These are phyloP conservation scores for Dione juno DNA, from an alignment of 2,888 invertebrate species.

Conservation along the genomic window DNA sequence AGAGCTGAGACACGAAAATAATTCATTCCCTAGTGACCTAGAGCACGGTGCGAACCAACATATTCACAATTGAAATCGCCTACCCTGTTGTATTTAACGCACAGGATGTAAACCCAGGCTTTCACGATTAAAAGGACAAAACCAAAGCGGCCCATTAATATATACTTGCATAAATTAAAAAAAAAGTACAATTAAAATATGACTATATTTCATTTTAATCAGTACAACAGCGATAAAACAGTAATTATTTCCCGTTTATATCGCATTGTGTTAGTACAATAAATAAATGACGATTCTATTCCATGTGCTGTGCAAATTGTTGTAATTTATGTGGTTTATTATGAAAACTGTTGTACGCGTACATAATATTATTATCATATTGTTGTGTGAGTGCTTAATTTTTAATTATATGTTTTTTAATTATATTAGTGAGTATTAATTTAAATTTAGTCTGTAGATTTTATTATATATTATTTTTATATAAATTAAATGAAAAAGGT, in stretches of 20 bases:
- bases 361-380: not conserved
- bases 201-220: slow-evolving; percentile 19
- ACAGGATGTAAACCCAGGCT: too few relatives aligned
- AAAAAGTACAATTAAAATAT: not conserved
- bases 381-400: not conserved
- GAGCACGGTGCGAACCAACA: too few relatives aligned
- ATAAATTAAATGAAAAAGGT: too few relatives aligned
- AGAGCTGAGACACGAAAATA: too few relatives aligned
- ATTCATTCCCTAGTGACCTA: too few relatives aligned
- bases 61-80: too few relatives aligned
- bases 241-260: slow-evolving; percentile 29
- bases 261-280: slow-evolving; percentile 7
- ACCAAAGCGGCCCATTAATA: too few relatives aligned
- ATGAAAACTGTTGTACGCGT: slow-evolving; percentile 1
- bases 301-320: slow-evolving; percentile 9
- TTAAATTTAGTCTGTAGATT: too few relatives aligned
- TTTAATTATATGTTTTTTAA: not conserved
- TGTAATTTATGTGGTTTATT: slow-evolving; percentile 6
- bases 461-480: too few relatives aligned
- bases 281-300: slow-evolving; percentile 17
- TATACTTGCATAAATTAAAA: not conserved
- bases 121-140: too few relatives aligned
- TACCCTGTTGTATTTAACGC: too few relatives aligned
- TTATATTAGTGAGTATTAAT: not conserved
- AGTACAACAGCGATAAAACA: slow-evolving; percentile 26